Evolutionary conservation across 1,140 invertebrate species (phyloP).

Genomic region (Saccostrea glomerata): DNA sequence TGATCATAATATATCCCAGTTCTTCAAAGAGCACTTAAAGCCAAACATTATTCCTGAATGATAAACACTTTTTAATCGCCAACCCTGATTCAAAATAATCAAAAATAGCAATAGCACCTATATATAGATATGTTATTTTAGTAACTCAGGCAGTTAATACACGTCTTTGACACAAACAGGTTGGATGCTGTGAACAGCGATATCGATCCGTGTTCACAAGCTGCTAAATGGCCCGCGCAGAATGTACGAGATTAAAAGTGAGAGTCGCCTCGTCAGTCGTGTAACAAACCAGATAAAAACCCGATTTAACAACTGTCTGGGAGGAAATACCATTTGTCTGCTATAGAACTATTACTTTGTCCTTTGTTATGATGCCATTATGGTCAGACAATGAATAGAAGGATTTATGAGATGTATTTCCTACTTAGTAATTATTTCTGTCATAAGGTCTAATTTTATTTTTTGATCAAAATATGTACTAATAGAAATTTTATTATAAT

Average conservation of each 20-base stretch:
- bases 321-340: neutral
- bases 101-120: neutral
- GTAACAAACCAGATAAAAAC: neutral
- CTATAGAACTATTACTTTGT: neutral
- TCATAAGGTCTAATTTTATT: too few relatives aligned
- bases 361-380: neutral
- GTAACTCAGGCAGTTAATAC: neutral
- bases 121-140: slow-evolving; percentile 8
- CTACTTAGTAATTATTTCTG: too few relatives aligned
- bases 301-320: neutral
- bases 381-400: too few relatives aligned
- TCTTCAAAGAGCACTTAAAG: neutral
- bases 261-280: neutral
- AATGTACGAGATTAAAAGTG: neutral
- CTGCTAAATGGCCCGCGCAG: neutral
- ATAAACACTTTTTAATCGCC: neutral
- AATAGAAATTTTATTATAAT: too few relatives aligned
- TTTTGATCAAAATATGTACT: too few relatives aligned
- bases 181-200: neutral
- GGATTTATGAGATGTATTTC: too few relatives aligned
- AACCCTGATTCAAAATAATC: neutral
- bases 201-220: neutral
- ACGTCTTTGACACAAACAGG: neutral
- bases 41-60: neutral
- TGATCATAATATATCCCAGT: too few relatives aligned